phyloP scores from a whole-genome alignment of 1,140 invertebrate genomes.

The Tetragonula clypearis region DNA sequence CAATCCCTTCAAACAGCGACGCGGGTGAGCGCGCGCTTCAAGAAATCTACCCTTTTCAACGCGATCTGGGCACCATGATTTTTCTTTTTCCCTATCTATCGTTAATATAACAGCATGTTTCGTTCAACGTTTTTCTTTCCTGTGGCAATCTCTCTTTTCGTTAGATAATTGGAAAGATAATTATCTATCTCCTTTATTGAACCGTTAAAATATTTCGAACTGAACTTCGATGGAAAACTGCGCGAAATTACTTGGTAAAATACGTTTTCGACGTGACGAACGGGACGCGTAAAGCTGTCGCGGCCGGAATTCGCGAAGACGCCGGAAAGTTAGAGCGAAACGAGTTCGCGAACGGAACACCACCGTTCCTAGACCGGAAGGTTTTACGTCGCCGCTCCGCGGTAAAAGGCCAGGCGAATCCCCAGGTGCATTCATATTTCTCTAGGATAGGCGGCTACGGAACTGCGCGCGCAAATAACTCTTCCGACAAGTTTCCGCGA shows the following conservation, averaged over 20 bases:
- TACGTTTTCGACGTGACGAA: not conserved
- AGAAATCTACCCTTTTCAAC: not conserved
- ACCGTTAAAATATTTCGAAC: not conserved
- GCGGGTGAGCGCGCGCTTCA: not conserved
- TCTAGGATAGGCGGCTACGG: not conserved
- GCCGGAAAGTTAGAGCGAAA: constrained; percentile 34
- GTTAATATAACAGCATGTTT: too few species aligned
- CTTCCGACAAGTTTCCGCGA: constrained; percentile 38
- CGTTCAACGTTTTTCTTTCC: not conserved
- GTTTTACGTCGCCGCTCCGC: not conserved
- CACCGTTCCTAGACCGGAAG: constrained; percentile 9
- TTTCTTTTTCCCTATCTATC: too few species aligned
- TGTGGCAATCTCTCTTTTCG: not conserved
- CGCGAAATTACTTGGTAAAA: not conserved
- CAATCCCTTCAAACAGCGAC: not conserved
- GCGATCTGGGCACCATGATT: too few species aligned
- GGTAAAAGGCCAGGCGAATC: constrained; percentile 13
- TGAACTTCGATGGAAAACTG: not conserved
- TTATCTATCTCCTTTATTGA: not conserved
- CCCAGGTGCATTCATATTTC: constrained; percentile 46
- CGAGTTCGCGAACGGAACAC: constrained; percentile 24
- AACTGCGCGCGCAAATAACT: constrained; percentile 52
- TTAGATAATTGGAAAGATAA: not conserved
- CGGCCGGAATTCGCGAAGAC: not conserved
- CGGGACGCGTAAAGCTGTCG: constrained; percentile 21